A percentile compares a stretch with the other conserved stretches of the same genome.
phyloP scores from a whole-genome alignment of 2,797 vertebrate genomes.

The Enteromius mattozi region DNA sequence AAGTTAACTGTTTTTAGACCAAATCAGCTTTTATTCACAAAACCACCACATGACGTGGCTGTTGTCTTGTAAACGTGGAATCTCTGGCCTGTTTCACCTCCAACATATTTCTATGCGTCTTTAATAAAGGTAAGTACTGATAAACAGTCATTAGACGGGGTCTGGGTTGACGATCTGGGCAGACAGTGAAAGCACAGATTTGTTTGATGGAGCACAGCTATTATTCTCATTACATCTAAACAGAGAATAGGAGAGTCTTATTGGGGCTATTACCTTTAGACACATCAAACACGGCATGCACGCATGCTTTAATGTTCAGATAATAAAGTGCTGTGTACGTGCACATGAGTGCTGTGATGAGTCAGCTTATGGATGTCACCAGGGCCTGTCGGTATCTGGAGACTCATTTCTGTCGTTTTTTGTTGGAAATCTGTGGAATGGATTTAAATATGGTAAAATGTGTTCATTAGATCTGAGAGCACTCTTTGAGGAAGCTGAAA shows the following conservation, averaged over 20 bases:
- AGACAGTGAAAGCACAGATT: constrained; percentile 44
- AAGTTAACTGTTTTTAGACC: constrained; percentile 27
- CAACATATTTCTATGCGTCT: constrained; percentile 37
- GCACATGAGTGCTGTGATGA: constrained; percentile 7
- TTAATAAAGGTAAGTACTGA: constrained; percentile 71
- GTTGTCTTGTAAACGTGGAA: constrained; percentile 37
- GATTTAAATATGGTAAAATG: background rate
- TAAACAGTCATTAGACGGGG: constrained; percentile 60
- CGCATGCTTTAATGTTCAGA: constrained; percentile 35
- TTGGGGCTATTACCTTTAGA: constrained; percentile 54
- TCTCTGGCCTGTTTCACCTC: constrained; percentile 42
- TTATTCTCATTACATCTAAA: constrained; percentile 58
- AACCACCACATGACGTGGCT: constrained; percentile 8
- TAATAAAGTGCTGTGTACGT: constrained; percentile 12
- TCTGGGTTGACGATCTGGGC: constrained; percentile 39
- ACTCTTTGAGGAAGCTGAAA: background rate
- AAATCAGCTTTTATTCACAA: constrained; percentile 46
- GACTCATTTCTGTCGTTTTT: background rate
- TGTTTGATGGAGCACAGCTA: constrained; percentile 49
- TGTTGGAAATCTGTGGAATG: background rate
- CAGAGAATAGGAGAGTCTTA: constrained; percentile 40
- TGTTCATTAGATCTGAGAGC: background rate
- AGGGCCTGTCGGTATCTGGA: background rate
- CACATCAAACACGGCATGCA: constrained; percentile 48
- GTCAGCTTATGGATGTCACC: constrained; percentile 10